A percentile compares a stretch with the other conserved stretches of the same genome.
phyloP scores from a whole-genome alignment of 35 echinoderm and acorn worm genomes.

The Amphiura filiformis region DNA sequence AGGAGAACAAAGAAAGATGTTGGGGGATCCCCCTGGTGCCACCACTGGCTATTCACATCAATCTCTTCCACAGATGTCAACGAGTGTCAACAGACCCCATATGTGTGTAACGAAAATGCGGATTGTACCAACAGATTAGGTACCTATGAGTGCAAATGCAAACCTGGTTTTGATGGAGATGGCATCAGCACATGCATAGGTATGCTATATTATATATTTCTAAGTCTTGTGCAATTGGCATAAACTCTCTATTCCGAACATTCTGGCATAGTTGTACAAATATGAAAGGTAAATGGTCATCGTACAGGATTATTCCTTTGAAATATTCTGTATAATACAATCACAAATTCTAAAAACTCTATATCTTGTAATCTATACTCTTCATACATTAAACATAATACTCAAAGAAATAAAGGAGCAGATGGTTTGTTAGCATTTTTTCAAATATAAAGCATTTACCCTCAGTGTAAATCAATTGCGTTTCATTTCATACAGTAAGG shows the following conservation, averaged over 20 bases:
- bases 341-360: not conserved
- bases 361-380: not conserved
- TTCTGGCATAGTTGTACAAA: no score
- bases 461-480: no score
- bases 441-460: no score
- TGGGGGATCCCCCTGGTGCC: no score
- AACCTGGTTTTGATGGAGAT: not conserved
- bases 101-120: not conserved
- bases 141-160: not conserved
- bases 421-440: no score
- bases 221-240: not conserved
- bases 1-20: no score
- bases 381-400: not conserved
- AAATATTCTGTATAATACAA: no score
- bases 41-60: no score
- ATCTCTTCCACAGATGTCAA: not conserved
- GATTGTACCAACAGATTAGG: not conserved
- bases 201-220: not conserved
- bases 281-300: no score
- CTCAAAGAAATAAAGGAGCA: no score
- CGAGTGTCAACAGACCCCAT: not conserved
- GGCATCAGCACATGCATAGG: not conserved
- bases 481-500: not conserved
- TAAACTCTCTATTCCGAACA: no score
- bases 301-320: no score